A percentile compares a stretch with the other conserved stretches of the same genome.
Conservation (phyloP, 2,797 vertebrate species). For the Falco columbarius region DNA sequence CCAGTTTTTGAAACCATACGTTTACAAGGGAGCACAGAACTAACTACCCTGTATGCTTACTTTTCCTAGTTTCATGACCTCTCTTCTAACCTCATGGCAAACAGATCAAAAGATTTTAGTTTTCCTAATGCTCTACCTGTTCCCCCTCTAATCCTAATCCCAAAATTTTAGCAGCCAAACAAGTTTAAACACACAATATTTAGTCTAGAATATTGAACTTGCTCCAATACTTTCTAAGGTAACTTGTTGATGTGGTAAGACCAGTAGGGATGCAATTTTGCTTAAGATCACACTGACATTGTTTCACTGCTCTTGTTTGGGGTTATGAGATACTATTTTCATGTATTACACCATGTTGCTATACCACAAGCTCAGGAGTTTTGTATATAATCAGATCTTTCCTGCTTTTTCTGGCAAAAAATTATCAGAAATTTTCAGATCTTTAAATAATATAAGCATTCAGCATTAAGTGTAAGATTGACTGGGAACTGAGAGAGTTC, state of each 20-base stretch:
- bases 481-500: background rate
- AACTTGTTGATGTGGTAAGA: background rate
- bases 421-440: background rate
- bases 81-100: background rate
- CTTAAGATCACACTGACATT: background rate
- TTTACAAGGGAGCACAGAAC: background rate
- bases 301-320: background rate
- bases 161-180: background rate
- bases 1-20: background rate
- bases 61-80: background rate
- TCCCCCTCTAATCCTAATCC: background rate
- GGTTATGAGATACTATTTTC: background rate
- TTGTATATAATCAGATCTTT: background rate
- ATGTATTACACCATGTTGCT: background rate
- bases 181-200: background rate
- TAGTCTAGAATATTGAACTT: background rate
- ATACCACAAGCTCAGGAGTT: background rate
- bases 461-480: background rate
- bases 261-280: background rate
- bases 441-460: background rate
- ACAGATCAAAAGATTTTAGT: background rate
- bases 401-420: background rate
- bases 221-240: background rate
- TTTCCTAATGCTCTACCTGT: background rate
- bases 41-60: background rate